A percentile compares a stretch with the other conserved stretches of the same genome.
Evolutionary conservation across 2,888 invertebrate genomes (phyloP).

Genomic region (Argyresthia albistria): DNA sequence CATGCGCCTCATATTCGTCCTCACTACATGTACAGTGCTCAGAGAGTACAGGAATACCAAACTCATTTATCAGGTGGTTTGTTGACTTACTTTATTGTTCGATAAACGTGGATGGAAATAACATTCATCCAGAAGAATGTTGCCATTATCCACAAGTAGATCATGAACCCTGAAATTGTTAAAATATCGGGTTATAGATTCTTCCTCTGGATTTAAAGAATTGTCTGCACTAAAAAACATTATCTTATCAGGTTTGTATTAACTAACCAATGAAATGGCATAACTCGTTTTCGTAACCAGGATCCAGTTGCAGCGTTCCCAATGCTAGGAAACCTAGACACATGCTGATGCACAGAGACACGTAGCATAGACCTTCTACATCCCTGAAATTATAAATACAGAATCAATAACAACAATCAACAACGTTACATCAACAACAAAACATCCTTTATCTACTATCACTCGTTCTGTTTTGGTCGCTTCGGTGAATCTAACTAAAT

Average conservation of each 20-base stretch:
- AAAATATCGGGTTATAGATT: background rate
- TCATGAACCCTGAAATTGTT: slow-evolving; percentile 56
- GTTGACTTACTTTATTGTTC: slow-evolving; percentile 38
- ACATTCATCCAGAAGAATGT: slow-evolving; percentile 83
- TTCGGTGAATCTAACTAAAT: too few relatives aligned
- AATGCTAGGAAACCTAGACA: slow-evolving; percentile 62
- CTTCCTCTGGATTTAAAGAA: background rate
- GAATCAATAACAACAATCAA: too few relatives aligned
- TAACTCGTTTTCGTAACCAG: background rate
- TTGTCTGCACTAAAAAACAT: too few relatives aligned
- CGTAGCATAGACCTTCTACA: slow-evolving; percentile 76
- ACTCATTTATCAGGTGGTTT: too few relatives aligned
- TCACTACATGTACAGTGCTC: too few relatives aligned
- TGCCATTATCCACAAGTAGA: slow-evolving; percentile 75
- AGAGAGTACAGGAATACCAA: too few relatives aligned
- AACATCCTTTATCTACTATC: too few relatives aligned
- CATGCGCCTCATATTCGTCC: too few relatives aligned
- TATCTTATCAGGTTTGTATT: too few relatives aligned
- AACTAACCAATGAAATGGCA: background rate
- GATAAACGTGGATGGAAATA: slow-evolving; percentile 78
- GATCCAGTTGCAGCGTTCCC: background rate
- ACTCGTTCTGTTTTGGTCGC: too few relatives aligned
- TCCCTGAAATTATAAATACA: slow-evolving; percentile 39
- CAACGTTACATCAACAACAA: background rate
- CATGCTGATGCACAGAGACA: slow-evolving; percentile 74